Evolutionary conservation across 2,797 vertebrate species (phyloP).

Genomic region (Notamacropus eugenii): DNA sequence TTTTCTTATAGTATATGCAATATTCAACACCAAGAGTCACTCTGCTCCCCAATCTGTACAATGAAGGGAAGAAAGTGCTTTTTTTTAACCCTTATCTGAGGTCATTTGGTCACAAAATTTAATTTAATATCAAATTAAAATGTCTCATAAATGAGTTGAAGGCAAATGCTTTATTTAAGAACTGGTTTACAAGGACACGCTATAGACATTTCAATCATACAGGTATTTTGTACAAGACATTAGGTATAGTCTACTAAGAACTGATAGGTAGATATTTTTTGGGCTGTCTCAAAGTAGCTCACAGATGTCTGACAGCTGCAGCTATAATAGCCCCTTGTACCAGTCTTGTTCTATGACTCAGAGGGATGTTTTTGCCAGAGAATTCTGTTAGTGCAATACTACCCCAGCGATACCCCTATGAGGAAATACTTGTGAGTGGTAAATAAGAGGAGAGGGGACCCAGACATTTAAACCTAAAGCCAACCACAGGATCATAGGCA

Average conservation of each 20-base stretch:
- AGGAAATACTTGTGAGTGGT: constrained; percentile 79
- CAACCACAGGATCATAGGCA: neutral
- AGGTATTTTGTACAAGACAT: constrained; percentile 6
- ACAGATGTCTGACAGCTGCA: constrained; percentile 84
- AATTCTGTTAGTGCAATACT: constrained; percentile 78
- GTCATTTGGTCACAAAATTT: neutral
- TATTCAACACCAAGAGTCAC: neutral
- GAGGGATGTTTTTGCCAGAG: constrained; percentile 79
- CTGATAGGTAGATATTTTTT: constrained; percentile 74
- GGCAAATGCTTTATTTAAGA: constrained; percentile 17
- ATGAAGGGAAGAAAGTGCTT: neutral
- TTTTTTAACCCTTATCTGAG: neutral
- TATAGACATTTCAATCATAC: constrained; percentile 41
- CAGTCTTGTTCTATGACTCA: constrained; percentile 83
- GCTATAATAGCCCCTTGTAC: constrained; percentile 72
- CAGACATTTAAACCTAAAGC: constrained; percentile 70
- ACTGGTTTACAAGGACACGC: constrained; percentile 39
- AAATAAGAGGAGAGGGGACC: constrained; percentile 79
- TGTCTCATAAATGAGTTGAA: constrained; percentile 31
- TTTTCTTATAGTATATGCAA: neutral
- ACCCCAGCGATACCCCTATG: constrained; percentile 73
- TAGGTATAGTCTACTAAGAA: constrained; percentile 43
- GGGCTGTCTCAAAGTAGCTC: constrained; percentile 77
- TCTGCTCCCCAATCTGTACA: neutral
- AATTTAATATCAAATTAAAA: constrained; percentile 52